Evolutionary conservation across 2,113 vertebrate genomes (phyloP), one percentile per base, ranked within the genome.

Genomic region (Albula goreensis): DNA sequence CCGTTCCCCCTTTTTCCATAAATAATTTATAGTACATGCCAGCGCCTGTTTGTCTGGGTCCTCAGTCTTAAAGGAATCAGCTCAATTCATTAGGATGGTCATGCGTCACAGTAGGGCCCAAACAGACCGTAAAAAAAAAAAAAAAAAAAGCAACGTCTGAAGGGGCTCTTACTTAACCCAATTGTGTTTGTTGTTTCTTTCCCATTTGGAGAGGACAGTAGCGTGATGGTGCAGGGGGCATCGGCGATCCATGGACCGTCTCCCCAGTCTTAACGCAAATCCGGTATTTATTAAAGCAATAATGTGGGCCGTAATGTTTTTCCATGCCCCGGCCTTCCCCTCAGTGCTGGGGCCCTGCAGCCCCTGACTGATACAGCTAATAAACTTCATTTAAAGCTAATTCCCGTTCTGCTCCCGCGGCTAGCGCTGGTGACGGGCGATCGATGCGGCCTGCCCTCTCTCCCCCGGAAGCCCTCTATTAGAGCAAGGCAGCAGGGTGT

Each of bases 361-460:
- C 60, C 60, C 83, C 56, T 84, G 83, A 77, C 83, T 84, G 83
- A 84, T 84, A 50, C 50, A 77, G 60, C 83, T 84, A 77, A 84
- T 84, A 84, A 77, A 84, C 63, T 77, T 84, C 83, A 70, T 84
- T 84, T 70, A 84, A 84, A 50, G 57, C 63, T 50, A 77, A 70
- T 66, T 66, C 83, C 83, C 50, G 53, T 49, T 22, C 83, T 57
- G 15, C 51, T 63, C 82, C 82, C 53, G 31, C 31, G 31, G 56
- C 57, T n/a, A 6, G 49, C 41, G 57, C 83, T n/a, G 83, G 83
- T 77, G 83, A 52, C 63, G 15, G 83, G 2, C 50, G 48, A 77
- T 84, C 83, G n/a, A 84, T 84, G 50, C 17, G 9, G 12, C 48
- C 41, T 50, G 79, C 48, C 60, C 48, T 84, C 50, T 70, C 31